phyloP scores from a whole-genome alignment of 2,888 invertebrate species.

The Proisotoma minuta region DNA sequence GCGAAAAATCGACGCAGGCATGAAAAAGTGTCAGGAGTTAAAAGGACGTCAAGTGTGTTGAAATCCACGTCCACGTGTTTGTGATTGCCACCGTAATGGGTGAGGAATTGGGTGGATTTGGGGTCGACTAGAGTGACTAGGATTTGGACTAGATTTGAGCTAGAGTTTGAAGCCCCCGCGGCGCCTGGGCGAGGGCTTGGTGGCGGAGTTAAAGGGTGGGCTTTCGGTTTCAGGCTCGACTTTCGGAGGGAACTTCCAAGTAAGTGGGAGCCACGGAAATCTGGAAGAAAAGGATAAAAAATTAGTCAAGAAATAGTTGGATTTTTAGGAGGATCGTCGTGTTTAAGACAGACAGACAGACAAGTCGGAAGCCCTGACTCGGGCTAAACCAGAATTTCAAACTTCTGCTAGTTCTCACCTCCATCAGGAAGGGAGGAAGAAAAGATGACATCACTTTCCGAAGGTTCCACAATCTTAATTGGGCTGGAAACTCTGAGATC shows the following conservation, averaged over 20 bases:
- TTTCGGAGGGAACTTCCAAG: too few species aligned
- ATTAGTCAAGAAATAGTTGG: too few species aligned
- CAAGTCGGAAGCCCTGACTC: slow-evolving; percentile 2
- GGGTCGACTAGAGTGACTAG: slow-evolving; percentile 63
- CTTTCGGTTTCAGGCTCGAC: slow-evolving; percentile 21
- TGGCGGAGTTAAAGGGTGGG: slow-evolving; percentile 61
- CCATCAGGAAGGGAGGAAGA: not conserved
- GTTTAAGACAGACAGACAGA: too few species aligned
- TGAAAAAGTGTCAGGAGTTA: slow-evolving; percentile 42
- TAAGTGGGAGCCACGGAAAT: too few species aligned
- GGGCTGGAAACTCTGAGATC: slow-evolving; percentile 56
- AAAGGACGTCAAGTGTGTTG: slow-evolving; percentile 79
- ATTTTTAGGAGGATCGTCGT: too few species aligned
- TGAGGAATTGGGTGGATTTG: slow-evolving; percentile 61
- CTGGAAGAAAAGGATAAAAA: too few species aligned
- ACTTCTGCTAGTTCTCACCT: too few species aligned
- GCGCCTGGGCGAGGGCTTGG: slow-evolving; percentile 58
- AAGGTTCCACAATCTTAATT: slow-evolving; percentile 28
- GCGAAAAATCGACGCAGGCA: slow-evolving; percentile 42
- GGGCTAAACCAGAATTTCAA: too few species aligned
- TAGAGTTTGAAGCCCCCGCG: slow-evolving; percentile 52
- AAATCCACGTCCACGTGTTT: slow-evolving; percentile 76
- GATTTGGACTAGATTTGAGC: slow-evolving; percentile 73
- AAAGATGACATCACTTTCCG: slow-evolving; percentile 11
- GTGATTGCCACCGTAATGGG: slow-evolving; percentile 61